Evolutionary conservation across 2,113 vertebrate species (phyloP).

Genomic region (Tor tambroides): DNA sequence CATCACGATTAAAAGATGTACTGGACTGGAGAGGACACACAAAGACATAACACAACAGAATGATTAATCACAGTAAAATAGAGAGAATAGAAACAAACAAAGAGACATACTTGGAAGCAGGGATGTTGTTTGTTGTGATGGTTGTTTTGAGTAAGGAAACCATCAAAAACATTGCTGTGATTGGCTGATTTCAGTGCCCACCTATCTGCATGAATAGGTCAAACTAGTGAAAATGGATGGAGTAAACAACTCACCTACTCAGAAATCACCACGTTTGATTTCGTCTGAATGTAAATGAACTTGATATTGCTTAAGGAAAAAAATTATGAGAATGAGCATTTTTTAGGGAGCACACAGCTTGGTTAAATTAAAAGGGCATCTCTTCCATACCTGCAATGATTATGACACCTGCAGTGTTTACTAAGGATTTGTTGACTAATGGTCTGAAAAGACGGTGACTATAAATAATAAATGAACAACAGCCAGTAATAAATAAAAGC

Average conservation of each 20-base stretch:
- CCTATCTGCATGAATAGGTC: neutral
- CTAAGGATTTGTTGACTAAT: slow-evolving; percentile 18
- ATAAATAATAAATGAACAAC: slow-evolving; percentile 25
- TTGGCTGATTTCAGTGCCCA: neutral
- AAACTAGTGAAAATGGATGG: neutral
- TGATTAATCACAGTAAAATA: neutral
- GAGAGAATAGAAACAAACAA: neutral
- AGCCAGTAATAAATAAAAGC: neutral
- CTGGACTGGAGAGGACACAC: slow-evolving; percentile 81
- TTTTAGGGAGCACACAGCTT: neutral
- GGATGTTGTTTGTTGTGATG: neutral
- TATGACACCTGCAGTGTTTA: slow-evolving; percentile 14
- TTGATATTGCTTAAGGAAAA: neutral
- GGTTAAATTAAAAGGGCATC: slow-evolving; percentile 16
- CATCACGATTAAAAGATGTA: slow-evolving; percentile 93
- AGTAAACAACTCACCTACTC: neutral
- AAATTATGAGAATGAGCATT: neutral
- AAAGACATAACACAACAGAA: slow-evolving; percentile 10
- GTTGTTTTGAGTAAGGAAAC: neutral
- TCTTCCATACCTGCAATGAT: neutral
- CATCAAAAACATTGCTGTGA: neutral
- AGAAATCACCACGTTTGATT: neutral
- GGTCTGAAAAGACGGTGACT: neutral
- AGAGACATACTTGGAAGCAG: neutral
- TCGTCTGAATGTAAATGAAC: neutral